Percentiles rank a stretch among this genome's conserved stretches.
These are phyloP conservation scores for Podiceps cristatus DNA, from an alignment of 2,113 vertebrate species.

Conservation along the genomic window DNA sequence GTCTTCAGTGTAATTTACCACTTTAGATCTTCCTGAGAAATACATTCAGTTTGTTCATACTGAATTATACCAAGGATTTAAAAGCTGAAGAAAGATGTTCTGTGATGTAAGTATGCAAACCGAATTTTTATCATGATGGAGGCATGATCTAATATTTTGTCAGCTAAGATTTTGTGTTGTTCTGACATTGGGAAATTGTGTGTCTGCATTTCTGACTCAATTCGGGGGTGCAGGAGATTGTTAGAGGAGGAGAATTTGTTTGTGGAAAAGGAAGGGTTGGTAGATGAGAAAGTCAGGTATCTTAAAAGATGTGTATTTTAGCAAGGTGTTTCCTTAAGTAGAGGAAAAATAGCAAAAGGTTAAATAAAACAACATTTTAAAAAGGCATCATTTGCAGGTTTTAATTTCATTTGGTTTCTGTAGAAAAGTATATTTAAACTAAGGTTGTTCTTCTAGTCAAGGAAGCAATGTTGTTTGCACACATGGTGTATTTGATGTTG, in stretches of 20 bases:
- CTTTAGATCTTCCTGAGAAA: neutral
- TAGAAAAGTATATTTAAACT: neutral
- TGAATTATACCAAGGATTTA: neutral
- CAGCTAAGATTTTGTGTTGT: neutral
- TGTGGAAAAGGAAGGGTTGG: neutral
- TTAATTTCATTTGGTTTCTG: neutral
- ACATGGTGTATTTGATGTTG: neutral
- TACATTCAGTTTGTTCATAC: neutral
- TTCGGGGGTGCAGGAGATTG: neutral
- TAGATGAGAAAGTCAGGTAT: neutral
- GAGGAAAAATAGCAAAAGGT: neutral
- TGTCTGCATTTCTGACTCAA: neutral
- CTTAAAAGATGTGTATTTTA: neutral
- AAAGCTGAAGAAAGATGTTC: neutral
- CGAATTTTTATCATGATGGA: neutral
- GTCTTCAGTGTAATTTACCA: neutral
- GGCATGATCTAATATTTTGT: neutral
- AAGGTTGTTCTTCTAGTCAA: neutral
- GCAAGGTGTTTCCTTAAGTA: neutral
- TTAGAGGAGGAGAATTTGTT: neutral
- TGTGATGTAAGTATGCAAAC: neutral
- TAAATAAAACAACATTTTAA: neutral
- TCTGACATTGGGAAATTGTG: neutral
- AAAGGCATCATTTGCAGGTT: neutral
- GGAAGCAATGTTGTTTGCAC: neutral